Evolutionary conservation across 2,113 vertebrate genomes (phyloP).

Genomic region (Silurus asotus): DNA sequence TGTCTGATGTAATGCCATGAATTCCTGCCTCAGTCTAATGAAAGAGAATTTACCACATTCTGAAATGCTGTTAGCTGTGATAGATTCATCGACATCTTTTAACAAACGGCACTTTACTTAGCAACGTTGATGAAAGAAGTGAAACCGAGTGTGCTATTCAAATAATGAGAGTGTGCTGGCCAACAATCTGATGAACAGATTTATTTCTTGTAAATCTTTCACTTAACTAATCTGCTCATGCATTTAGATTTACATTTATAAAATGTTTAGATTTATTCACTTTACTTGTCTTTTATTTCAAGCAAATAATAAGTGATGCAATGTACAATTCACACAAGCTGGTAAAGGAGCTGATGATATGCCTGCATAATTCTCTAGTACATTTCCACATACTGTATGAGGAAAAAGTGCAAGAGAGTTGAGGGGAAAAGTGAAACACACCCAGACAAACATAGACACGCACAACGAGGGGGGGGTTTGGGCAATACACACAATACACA

Average conservation of each 20-base stretch:
- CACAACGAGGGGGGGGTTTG: too few species aligned
- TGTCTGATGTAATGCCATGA: slow-evolving; percentile 66
- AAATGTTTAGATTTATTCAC: not conserved
- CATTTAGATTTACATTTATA: not conserved
- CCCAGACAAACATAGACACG: not conserved
- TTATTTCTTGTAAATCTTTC: not conserved
- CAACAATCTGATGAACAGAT: not conserved
- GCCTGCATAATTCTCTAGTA: not conserved
- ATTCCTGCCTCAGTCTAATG: slow-evolving; percentile 59
- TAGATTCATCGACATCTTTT: not conserved
- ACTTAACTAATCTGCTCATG: not conserved
- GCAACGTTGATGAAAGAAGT: not conserved
- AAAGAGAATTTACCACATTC: slow-evolving; percentile 30
- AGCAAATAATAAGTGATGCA: not conserved
- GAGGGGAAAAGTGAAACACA: not conserved
- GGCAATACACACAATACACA: not conserved
- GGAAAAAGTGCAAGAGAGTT: not conserved
- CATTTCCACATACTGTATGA: not conserved
- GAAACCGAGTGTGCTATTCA: not conserved
- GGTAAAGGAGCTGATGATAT: not conserved
- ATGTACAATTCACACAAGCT: not conserved
- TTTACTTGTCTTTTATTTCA: not conserved
- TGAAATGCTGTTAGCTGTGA: not conserved
- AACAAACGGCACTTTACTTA: not conserved
- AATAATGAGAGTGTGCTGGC: not conserved